Conservation (phyloP, 2,888 invertebrate species). For the Microdon myrmicae region DNA sequence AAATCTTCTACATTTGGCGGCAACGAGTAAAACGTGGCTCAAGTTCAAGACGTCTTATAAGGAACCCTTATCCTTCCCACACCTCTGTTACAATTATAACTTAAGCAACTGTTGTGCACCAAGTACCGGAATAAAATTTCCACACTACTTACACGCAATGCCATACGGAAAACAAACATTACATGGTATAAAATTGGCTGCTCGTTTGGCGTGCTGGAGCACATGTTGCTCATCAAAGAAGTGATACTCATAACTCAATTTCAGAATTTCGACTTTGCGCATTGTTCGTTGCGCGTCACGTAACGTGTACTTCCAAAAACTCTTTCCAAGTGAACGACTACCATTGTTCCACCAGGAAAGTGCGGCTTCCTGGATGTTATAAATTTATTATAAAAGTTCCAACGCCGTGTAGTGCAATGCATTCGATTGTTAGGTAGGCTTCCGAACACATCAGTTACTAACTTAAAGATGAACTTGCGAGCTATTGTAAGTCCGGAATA, state of each 20-base stretch:
- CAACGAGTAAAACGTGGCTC: too few relatives aligned
- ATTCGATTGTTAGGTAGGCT: constrained; percentile 32
- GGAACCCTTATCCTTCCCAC: too few relatives aligned
- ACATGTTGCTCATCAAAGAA: constrained; percentile 16
- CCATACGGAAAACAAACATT: too few relatives aligned
- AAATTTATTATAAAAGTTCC: constrained; percentile 39
- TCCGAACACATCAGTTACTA: constrained; percentile 20
- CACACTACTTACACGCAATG: too few relatives aligned
- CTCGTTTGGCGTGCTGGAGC: too few relatives aligned
- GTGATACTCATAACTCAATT: constrained; percentile 27
- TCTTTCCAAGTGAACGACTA: constrained; percentile 20
- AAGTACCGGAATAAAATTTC: too few relatives aligned
- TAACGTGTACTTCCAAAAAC: constrained; percentile 34
- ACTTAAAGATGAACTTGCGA: constrained; percentile 29
- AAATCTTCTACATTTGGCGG: too few relatives aligned
- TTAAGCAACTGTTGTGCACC: too few relatives aligned
- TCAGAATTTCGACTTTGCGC: constrained; percentile 44
- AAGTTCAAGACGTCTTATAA: too few relatives aligned
- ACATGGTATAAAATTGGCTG: too few relatives aligned
- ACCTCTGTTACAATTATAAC: too few relatives aligned
- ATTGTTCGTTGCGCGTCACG: constrained; percentile 13
- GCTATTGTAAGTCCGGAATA: constrained; percentile 28
- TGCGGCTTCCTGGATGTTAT: constrained; percentile 3
- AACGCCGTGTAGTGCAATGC: constrained; percentile 14
- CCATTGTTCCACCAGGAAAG: constrained; percentile 39